Evolutionary conservation across 2,888 invertebrate genomes (phyloP).

Genomic region (Theretra japonica): DNA sequence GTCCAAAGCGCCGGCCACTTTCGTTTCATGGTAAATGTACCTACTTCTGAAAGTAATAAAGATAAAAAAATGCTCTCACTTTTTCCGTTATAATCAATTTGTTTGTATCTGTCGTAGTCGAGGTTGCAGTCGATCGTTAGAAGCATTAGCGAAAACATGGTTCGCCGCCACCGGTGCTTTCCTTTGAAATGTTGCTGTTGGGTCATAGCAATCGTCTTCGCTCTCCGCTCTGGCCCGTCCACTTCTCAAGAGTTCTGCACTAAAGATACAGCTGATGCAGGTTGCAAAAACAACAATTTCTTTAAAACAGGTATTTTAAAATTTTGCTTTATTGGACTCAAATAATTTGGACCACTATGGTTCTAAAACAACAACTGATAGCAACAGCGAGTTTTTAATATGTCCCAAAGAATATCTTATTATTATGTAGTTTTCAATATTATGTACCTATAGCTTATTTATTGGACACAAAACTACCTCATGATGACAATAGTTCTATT

Average conservation of each 20-base stretch:
- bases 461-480: too few species aligned
- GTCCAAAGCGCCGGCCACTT: constrained; percentile 57
- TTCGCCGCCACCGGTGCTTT: constrained; percentile 55
- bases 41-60: constrained; percentile 59
- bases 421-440: too few species aligned
- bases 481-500: too few species aligned
- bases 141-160: constrained; percentile 64
- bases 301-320: constrained; percentile 52
- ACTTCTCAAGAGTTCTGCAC: constrained; percentile 61
- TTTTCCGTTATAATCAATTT: constrained; percentile 66
- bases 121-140: constrained; percentile 56
- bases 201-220: constrained; percentile 58
- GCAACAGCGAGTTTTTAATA: too few species aligned
- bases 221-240: constrained; percentile 49
- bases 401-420: too few species aligned
- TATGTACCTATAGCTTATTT: too few species aligned
- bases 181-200: constrained; percentile 60
- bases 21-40: constrained; percentile 73
- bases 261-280: constrained; percentile 49
- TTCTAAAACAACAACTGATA: too few species aligned
- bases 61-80: constrained; percentile 60
- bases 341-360: not conserved
- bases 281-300: constrained; percentile 52
- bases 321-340: constrained; percentile 6
- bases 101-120: constrained; percentile 48